Conservation (phyloP, 2,888 invertebrate species). For the Tipula confusa region DNA sequence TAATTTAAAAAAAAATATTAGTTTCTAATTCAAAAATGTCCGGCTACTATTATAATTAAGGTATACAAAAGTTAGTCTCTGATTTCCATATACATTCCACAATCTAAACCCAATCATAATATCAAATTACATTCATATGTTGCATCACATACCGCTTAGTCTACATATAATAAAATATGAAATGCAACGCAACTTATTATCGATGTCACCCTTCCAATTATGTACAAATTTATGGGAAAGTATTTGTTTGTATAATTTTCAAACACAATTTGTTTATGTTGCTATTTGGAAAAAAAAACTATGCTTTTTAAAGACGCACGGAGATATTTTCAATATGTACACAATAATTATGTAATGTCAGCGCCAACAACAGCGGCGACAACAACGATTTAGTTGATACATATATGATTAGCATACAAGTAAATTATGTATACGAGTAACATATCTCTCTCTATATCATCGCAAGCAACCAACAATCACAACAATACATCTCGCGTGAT, state of each 20-base stretch:
- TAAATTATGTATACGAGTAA: neutral
- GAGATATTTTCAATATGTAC: neutral
- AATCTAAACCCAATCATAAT: no score
- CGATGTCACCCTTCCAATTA: neutral
- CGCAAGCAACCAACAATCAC: conserved; percentile 7
- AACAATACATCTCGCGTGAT: neutral
- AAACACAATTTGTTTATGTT: neutral
- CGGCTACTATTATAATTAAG: no score
- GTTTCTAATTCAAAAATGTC: no score
- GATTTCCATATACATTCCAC: no score
- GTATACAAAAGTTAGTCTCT: no score
- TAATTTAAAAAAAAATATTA: no score
- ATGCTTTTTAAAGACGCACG: neutral
- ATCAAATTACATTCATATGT: neutral
- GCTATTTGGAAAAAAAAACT: neutral
- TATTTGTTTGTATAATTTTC: neutral
- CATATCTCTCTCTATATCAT: neutral
- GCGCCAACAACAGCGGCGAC: neutral
- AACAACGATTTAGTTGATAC: neutral
- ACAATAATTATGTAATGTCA: neutral
- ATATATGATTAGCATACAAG: conserved; percentile 16
- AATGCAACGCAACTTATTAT: neutral
- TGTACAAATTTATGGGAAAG: neutral
- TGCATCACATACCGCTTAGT: neutral
- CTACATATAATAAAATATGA: neutral